phyloP scores from a whole-genome alignment of 2,113 vertebrate species.

The Poecile atricapillus region DNA sequence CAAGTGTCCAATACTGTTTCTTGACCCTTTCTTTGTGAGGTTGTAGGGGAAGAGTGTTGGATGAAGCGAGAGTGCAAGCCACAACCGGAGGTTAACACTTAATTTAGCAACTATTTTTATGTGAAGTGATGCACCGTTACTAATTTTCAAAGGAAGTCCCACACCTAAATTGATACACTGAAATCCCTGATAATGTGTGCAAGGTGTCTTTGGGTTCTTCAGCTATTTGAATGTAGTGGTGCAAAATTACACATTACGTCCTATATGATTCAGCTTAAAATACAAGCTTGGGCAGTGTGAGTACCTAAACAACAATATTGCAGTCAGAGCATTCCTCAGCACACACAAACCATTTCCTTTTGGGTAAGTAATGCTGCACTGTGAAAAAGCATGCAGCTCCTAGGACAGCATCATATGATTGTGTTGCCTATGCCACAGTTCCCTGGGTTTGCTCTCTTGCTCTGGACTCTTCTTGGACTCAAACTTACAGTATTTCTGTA shows the following conservation, averaged over 20 bases:
- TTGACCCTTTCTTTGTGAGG: rapidly evolving
- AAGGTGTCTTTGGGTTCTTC: neutral
- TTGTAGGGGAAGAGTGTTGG: neutral
- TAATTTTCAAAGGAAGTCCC: neutral
- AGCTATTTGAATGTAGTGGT: neutral
- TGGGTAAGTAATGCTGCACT: neutral
- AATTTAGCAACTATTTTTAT: neutral
- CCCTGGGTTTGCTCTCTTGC: neutral
- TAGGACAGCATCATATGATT: rapidly evolving
- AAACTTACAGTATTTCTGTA: neutral
- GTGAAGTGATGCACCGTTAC: rapidly evolving
- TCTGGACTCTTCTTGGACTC: neutral
- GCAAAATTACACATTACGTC: rapidly evolving
- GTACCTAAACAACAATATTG: neutral
- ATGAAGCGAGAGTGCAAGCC: neutral
- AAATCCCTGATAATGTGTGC: rapidly evolving
- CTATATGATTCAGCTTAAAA: neutral
- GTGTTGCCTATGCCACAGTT: rapidly evolving
- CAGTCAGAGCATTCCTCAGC: neutral
- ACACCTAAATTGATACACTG: rapidly evolving
- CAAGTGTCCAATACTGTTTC: rapidly evolving
- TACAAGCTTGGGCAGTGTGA: neutral
- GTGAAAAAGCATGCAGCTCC: neutral
- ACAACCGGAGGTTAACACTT: neutral
- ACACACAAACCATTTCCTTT: neutral